Percentiles rank a stretch among this genome's conserved stretches.
Conservation (phyloP, 1,140 invertebrate genomes). For the Anoplophora glabripennis region DNA sequence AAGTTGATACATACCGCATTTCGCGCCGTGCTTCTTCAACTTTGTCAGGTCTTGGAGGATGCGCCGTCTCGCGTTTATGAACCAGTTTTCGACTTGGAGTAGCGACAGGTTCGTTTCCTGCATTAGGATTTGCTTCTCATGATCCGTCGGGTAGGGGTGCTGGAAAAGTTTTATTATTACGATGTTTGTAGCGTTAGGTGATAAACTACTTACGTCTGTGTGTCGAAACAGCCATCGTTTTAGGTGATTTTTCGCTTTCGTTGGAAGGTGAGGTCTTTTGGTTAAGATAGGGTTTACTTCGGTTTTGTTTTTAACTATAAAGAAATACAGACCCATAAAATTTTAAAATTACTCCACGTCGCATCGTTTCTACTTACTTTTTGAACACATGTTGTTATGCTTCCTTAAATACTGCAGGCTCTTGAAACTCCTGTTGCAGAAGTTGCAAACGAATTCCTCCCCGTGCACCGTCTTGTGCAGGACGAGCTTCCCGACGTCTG, state of each 20-base stretch:
- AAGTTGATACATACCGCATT: background rate
- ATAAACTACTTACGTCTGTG: slow-evolving; percentile 30
- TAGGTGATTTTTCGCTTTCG: slow-evolving; percentile 36
- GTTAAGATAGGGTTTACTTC: slow-evolving; percentile 17
- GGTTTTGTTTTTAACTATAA: too few species aligned
- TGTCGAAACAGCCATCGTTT: slow-evolving; percentile 35
- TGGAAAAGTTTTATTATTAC: slow-evolving; percentile 7
- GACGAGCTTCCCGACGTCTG: slow-evolving; percentile 17
- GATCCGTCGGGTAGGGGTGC: slow-evolving; percentile 38
- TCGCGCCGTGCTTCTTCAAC: slow-evolving; percentile 16
- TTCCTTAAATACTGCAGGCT: slow-evolving; percentile 29
- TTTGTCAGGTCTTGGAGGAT: slow-evolving; percentile 30
- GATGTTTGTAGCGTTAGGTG: background rate
- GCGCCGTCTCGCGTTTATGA: slow-evolving; percentile 35
- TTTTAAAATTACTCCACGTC: too few species aligned
- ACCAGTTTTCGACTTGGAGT: slow-evolving; percentile 38
- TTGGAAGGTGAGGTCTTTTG: slow-evolving; percentile 33
- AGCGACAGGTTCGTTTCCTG: slow-evolving; percentile 35
- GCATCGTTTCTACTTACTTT: slow-evolving; percentile 16
- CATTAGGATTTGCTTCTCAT: slow-evolving; percentile 36
- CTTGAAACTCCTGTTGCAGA: slow-evolving; percentile 29
- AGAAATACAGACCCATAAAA: too few species aligned
- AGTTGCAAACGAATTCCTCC: slow-evolving; percentile 35
- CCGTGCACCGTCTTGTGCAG: slow-evolving; percentile 26
- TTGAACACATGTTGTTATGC: slow-evolving; percentile 33